Evolutionary conservation across 1,140 invertebrate genomes (phyloP).

Genomic region (Venustaconcha ellipsiformis): DNA sequence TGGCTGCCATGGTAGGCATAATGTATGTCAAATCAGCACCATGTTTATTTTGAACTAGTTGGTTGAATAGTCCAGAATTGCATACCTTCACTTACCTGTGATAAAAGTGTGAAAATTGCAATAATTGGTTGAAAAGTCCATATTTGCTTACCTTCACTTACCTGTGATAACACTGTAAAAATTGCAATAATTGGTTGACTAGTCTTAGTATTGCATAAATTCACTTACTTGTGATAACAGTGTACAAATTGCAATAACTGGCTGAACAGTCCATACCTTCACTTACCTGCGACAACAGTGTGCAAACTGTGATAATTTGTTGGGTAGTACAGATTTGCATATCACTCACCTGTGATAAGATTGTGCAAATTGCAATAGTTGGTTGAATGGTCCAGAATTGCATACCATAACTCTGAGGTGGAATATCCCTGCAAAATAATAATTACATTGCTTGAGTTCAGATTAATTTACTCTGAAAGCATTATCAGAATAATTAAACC

Average conservation of each 20-base stretch:
- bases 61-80: slow-evolving; percentile 71
- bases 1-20: no score
- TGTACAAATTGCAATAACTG: no score
- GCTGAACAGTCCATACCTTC: background rate
- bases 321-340: slow-evolving; percentile 70
- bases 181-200: no score
- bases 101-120: slow-evolving; percentile 72
- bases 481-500: no score
- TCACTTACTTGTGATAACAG: no score
- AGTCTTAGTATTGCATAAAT: no score
- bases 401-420: slow-evolving; percentile 69
- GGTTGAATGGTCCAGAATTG: slow-evolving; percentile 71
- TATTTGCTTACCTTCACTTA: slow-evolving; percentile 62
- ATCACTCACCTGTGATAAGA: slow-evolving; percentile 66
- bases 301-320: slow-evolving; percentile 73
- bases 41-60: slow-evolving; percentile 44
- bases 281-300: slow-evolving; percentile 68
- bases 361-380: slow-evolving; percentile 73
- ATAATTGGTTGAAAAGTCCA: slow-evolving; percentile 73
- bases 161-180: no score
- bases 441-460: background rate
- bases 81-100: slow-evolving; percentile 68
- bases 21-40: no score
- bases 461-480: no score
- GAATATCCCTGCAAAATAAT: slow-evolving; percentile 65